Evolutionary conservation across 2,888 invertebrate species (phyloP).

Genomic region (Tillus elongatus): DNA sequence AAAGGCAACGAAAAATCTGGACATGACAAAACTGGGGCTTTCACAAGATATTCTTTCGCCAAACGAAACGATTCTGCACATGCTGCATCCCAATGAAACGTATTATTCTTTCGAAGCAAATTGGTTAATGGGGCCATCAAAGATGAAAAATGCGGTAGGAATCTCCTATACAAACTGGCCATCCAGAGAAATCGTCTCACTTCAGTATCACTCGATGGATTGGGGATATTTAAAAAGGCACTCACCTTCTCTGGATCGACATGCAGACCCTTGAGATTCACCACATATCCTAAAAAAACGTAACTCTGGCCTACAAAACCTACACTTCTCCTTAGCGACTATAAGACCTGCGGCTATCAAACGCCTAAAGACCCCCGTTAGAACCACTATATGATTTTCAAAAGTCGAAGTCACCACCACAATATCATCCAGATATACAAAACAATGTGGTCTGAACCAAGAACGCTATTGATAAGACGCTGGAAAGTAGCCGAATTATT

Average conservation of each 20-base stretch:
- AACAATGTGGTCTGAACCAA: slow-evolving; percentile 22
- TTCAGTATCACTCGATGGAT: slow-evolving; percentile 22
- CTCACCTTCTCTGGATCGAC: slow-evolving; percentile 21
- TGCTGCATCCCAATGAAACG: too few species aligned
- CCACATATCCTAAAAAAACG: slow-evolving; percentile 27
- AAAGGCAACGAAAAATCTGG: too few species aligned
- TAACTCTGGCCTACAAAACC: slow-evolving; percentile 19
- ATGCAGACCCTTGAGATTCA: slow-evolving; percentile 21
- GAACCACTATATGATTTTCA: slow-evolving; percentile 18
- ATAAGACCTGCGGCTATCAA: slow-evolving; percentile 19
- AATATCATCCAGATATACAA: too few species aligned
- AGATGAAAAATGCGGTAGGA: slow-evolving; percentile 15
- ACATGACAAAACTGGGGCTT: too few species aligned
- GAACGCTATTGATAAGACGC: slow-evolving; percentile 24
- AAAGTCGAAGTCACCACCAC: too few species aligned
- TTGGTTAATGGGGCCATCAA: too few species aligned
- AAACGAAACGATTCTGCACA: too few species aligned
- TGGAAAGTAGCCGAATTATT: slow-evolving; percentile 29
- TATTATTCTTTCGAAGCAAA: too few species aligned
- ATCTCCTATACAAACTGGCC: slow-evolving; percentile 27
- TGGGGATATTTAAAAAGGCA: too few species aligned
- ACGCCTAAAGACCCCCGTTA: slow-evolving; percentile 16
- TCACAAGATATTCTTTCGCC: too few species aligned
- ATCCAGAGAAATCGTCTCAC: slow-evolving; percentile 27
- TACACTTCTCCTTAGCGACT: slow-evolving; percentile 23